Evolutionary conservation across 2,113 vertebrate species (phyloP), one percentile per base, ranked within the genome.

Genomic region (Monarcha castaneiventris): DNA sequence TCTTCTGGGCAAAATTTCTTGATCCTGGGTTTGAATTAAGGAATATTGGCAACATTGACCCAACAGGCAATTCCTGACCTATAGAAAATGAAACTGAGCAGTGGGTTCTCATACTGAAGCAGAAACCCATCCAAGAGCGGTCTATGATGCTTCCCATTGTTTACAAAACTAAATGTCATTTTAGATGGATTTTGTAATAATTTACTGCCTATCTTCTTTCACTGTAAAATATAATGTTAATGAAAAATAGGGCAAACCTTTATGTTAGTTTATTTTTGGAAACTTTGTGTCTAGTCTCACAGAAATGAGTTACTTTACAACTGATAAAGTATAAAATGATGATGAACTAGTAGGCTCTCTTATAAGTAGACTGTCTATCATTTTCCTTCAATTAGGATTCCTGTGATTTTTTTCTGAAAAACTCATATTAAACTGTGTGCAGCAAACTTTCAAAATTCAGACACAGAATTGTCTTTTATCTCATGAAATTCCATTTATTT

Each of bases 61-160:
- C 26, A 58, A 23, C 8, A 67, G 25, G 29, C 27, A 44, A n/a
- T 33, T 59, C 27, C 6, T 77, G 29, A 66, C 48, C 59, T 26
- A 81, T 25, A 84, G 9, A 35, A 81, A 84, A 30, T 29, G 10
- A 29, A 90, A 80, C 13, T 23, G 29, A 75, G 33, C n/a, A 37
- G 15, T 16, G 16, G 5, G 7, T 1, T 3, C 72, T 21, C 22
- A 35, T 0, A 2, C 20, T 69, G 25, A 10, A 62, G 29, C 7
- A 69, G 25, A 87, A 66, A 29, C 5, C 11, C 25, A 58, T 33
- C 55, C 32, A 51, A 78, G 71, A 39, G 61, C 9, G 8, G 6
- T 49, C 27, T n/a, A 26, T 43, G 33, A 46, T 67, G 33, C 32
- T 73, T 54, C 39, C 4, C 1, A 0, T 16, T 51, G 20, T 80